Evolutionary conservation across 2,797 vertebrate genomes (phyloP), one percentile per base, ranked within the genome.

Genomic region (Chaenodraco wilsoni): DNA sequence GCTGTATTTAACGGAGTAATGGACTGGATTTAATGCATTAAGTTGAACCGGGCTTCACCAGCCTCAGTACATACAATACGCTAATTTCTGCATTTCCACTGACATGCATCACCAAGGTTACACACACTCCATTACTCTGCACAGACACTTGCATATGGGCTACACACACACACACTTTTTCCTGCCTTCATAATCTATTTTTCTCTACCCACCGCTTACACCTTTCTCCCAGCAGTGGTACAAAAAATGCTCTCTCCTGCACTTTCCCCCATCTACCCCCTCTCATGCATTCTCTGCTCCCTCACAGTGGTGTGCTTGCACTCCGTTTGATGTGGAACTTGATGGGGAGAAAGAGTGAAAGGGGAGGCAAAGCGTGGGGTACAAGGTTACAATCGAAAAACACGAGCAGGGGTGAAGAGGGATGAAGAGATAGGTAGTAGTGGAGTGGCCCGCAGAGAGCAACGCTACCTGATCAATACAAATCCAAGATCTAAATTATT

Each of bases 401-500:
- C 52, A 78, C 72, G 71, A 82, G 62, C 45, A 16, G 68, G 79
- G 77, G 61, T 9, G 60, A 81, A 74, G 63, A 73, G 69, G 60
- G 78, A 84, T 83, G 84, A 75, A 83, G 86, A 82, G 66, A 71
- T 63, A 60, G 48, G 56, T 69, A 68, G 76, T 68, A 64, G 82
- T 76, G 73, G 85, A 89, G 79, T 69, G 71, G 84, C 74, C 84
- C 64, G 43, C 33, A 37, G 84, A 91, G 85, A 87, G 79, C 64
- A 52, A 74, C 17, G 64, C 80, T 77, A 80, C 80, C 85, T 86
- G 91, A 94, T 94, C 92, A 90, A 94, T 95, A 92, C 91, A 91
- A 93, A 94, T 91, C 85, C 84, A 88, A 84, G 85, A 84, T 83
- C 81, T 94, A 88, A 94, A 95, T 95, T 93, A 95, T 95, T 95